Evolutionary conservation across 35 echinoderm and acorn worm genomes (phyloP), one percentile per base, ranked within the genome.

Genomic region (Strongylocentrotus purpuratus): DNA sequence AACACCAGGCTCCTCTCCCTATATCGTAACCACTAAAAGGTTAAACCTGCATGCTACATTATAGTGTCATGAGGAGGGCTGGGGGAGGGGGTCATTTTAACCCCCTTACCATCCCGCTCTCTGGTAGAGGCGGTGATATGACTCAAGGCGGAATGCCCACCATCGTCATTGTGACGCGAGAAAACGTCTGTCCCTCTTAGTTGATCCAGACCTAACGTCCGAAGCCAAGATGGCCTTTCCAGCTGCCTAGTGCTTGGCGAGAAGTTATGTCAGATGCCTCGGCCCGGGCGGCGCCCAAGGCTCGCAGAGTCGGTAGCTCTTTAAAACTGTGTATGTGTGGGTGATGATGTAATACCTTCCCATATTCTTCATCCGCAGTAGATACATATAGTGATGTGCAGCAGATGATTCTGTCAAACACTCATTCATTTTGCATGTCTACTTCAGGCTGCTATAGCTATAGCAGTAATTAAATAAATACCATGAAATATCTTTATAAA

Each of bases 151-250:
- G 20, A n/a, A 28, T n/a, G 28, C 65, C 28, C 65, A 78, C 65
- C 65, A 78, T 78, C 65, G 65, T 78, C 65, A 78, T 78, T 28
- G 65, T 78, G 65, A 78, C 65, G 65, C 65, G 65, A 78, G 65
- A 78, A 78, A 78, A 78, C 65, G 20, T 7, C 65, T 78, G 65
- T 78, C 65, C 65, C 65, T 28, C 25, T 71, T 71, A 71, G 5
- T 28, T 78, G 15, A 78, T 28, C 20, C 20, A 78, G 65, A 78
- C 65, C 65, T 28, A 78, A 28, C 65, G 65, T 78, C 65, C 65
- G 28, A 78, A 78, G 65, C 15, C 65, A 78, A 78, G 65, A 78
- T 78, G 65, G 65, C 65, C 65, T 78, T 78, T 78, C 65, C 65
- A 78, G 65, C 65, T 78, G 65, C 20, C 28, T 78, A n/a, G 20